Evolutionary conservation across 1,140 invertebrate species (phyloP), one percentile per base, ranked within the genome.

Genomic region (Drosophila repletoides): DNA sequence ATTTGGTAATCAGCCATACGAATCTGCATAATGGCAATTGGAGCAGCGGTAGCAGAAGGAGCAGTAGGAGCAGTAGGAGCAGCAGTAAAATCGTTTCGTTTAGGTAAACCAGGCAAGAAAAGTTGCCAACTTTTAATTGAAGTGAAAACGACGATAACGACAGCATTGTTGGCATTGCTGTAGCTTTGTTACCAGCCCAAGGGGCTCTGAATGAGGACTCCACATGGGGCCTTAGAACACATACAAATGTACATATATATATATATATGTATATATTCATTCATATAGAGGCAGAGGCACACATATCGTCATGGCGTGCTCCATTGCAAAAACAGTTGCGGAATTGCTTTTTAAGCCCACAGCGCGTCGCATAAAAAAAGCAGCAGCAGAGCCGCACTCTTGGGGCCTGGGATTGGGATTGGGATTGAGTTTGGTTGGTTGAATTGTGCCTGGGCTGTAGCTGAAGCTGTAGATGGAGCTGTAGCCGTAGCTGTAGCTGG

Each of bases 121-220:
- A 88, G 86, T 88, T 88, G 73, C 73, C 70, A 88, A 88, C 77
- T 88, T 88, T 88, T 89, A 87, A 88, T 88, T 88, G 86, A 88
- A 88, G 86, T 88, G 86, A 88, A 88, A 88, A 88, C 86, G 86
- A 88, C 76, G 80, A 88, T 88, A 88, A 88, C 87, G 86, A 88
- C 80, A 88, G 80, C 79, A 86, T 83, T 83, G 79, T 83, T 74
- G 75, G 74, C 49, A 70, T 65, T 73, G 77, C 65, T 56, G 43
- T 61, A 59, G 72, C 74, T 68, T 84, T 76, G 76, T 84, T 33
- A 71, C 65, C 72, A 65, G 67, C 61, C 79, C 75, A 61, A 76
- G 69, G 79, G 77, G 79, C 46, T 59, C 55, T 55, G 74, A 53
- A 68, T 72, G 55, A 52, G 67, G 29, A 59, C 66, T 64, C 38